phyloP scores from a whole-genome alignment of 2,888 invertebrate species.

The Tetragonula carbonaria region DNA sequence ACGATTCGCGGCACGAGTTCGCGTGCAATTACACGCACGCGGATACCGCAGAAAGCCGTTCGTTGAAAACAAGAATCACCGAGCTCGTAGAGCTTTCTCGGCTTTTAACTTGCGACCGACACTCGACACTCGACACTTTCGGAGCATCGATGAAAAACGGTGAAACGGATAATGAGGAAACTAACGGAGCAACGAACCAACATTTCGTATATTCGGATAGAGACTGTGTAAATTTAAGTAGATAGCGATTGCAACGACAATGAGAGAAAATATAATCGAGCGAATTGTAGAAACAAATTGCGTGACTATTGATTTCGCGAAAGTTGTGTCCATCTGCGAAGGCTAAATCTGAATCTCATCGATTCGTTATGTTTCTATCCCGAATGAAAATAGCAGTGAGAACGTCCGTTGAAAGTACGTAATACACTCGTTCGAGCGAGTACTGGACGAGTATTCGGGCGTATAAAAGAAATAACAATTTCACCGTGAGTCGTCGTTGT shows the following conservation, averaged over 20 bases:
- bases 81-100: background rate
- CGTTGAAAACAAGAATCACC: background rate
- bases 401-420: background rate
- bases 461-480: background rate
- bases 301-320: conserved; percentile 36
- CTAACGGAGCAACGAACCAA: conserved; percentile 37
- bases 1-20: conserved; percentile 22
- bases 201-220: conserved; percentile 50
- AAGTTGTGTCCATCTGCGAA: conserved; percentile 25
- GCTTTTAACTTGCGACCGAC: background rate
- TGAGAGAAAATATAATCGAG: conserved; percentile 54
- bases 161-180: conserved; percentile 57
- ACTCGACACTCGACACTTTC: background rate
- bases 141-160: conserved; percentile 26
- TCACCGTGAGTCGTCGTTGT: background rate
- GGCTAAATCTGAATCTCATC: background rate
- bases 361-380: background rate
- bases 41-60: background rate
- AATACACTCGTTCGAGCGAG: too few relatives aligned
- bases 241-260: conserved; percentile 54
- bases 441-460: too few relatives aligned
- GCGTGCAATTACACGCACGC: background rate
- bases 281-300: conserved; percentile 31
- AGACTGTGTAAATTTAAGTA: conserved; percentile 61
- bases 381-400: background rate